Percentiles rank a stretch among this genome's conserved stretches.
phyloP scores from a whole-genome alignment of 2,888 invertebrate genomes.

The Drosophila trichaetosa region DNA sequence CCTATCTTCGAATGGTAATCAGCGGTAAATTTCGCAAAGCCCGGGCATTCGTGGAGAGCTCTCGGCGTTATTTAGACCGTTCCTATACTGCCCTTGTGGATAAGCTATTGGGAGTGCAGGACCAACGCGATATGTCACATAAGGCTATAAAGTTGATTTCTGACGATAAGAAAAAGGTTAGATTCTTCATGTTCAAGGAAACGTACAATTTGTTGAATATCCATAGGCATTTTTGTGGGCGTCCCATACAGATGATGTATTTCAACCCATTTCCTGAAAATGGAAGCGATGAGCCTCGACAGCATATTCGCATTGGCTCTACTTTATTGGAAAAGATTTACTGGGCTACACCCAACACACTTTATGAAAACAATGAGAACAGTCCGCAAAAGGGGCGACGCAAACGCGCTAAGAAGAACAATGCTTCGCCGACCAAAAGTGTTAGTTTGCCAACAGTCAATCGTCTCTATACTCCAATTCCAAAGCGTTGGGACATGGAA shows the following conservation, averaged over 20 bases:
- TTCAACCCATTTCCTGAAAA: slow-evolving; percentile 19
- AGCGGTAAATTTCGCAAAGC: slow-evolving; percentile 31
- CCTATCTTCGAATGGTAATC: slow-evolving; percentile 48
- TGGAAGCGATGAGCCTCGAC: not conserved
- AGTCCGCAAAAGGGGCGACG: slow-evolving; percentile 12
- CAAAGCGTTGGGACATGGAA: slow-evolving; percentile 51
- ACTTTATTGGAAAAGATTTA: slow-evolving; percentile 23
- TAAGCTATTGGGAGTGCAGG: slow-evolving; percentile 40
- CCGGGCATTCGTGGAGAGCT: slow-evolving; percentile 25
- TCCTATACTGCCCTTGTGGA: slow-evolving; percentile 39
- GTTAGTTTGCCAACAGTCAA: slow-evolving; percentile 25
- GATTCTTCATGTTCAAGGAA: slow-evolving; percentile 22
- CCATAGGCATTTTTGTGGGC: slow-evolving; percentile 29
- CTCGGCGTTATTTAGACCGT: slow-evolving; percentile 31
- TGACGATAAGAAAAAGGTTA: slow-evolving; percentile 33
- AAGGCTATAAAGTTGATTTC: slow-evolving; percentile 42
- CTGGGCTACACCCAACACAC: slow-evolving; percentile 26
- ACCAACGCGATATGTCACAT: slow-evolving; percentile 25
- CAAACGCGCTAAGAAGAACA: slow-evolving; percentile 37
- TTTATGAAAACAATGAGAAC: slow-evolving; percentile 27
- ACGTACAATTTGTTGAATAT: slow-evolving; percentile 18
- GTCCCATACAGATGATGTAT: slow-evolving; percentile 21
- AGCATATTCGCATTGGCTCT: slow-evolving; percentile 16
- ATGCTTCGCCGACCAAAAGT: slow-evolving; percentile 21
- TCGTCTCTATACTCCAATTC: slow-evolving; percentile 43